These are phyloP conservation scores for Akabosia matsudoensis DNA, from an alignment of 1,140 invertebrate genomes.

Conservation along the genomic window DNA sequence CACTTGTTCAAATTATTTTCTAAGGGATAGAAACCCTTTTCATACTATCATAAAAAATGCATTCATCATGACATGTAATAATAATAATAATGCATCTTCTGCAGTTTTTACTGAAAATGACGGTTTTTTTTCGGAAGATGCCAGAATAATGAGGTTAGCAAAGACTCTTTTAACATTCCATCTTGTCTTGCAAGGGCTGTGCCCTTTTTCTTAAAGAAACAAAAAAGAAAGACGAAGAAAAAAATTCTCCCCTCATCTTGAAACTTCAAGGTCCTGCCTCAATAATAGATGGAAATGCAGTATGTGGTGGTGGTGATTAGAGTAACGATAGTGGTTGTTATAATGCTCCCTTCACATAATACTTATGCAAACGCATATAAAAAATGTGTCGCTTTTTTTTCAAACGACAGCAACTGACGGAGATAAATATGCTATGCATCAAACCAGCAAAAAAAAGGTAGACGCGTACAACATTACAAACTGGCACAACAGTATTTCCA, in stretches of 20 bases:
- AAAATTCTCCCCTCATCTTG: conserved; percentile 5
- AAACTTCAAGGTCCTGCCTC: conserved; percentile 20
- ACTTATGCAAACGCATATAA: neutral
- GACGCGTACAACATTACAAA: no score
- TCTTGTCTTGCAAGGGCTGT: neutral
- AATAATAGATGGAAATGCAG: neutral
- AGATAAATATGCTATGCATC: no score
- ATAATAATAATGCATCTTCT: conserved; percentile 8
- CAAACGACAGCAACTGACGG: no score
- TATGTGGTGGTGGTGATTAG: neutral
- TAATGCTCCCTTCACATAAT: neutral
- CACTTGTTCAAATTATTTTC: neutral
- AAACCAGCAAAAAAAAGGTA: no score
- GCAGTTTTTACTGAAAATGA: neutral
- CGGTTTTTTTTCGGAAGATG: neutral
- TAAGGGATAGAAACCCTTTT: neutral
- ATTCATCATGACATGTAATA: conserved; percentile 15
- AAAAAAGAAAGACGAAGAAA: no score
- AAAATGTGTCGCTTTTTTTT: no score
- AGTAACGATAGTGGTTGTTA: neutral
- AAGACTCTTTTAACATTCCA: no score
- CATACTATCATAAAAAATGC: conserved; percentile 1
- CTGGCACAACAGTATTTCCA: no score
- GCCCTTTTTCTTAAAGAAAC: neutral
- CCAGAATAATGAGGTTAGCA: no score